Percentiles rank a stretch among this genome's conserved stretches.
Conservation (phyloP, 2,113 vertebrate genomes). For the Hippoglossus stenolepis region DNA sequence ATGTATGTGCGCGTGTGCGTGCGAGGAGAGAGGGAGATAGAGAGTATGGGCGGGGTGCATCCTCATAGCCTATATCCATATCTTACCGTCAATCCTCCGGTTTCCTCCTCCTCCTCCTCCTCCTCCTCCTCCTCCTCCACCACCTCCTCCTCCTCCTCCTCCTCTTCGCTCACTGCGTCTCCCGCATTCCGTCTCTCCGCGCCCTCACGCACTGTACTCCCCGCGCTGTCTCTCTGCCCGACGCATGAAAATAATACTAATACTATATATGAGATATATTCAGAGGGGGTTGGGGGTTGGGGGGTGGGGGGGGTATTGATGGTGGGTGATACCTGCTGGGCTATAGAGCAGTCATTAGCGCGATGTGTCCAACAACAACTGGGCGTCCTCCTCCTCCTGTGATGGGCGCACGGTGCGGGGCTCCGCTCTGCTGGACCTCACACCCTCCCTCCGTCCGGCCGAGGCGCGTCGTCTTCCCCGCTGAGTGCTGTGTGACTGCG, state of each 20-base stretch:
- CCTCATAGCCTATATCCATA: constrained; percentile 69
- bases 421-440: constrained; percentile 63
- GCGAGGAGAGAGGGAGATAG: constrained; percentile 4
- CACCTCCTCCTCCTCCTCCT: constrained; percentile 63
- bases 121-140: constrained; percentile 66
- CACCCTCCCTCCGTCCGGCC: constrained; percentile 72
- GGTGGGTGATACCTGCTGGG: constrained; percentile 29
- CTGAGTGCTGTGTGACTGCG: constrained; percentile 70
- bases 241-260: constrained; percentile 61
- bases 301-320: too few species aligned
- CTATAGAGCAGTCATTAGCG: constrained; percentile 58
- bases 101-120: constrained; percentile 32
- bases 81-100: constrained; percentile 79
- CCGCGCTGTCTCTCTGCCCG: constrained; percentile 49
- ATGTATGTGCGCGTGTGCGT: constrained; percentile 43
- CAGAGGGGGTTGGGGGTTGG: neutral
- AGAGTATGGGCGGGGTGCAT: constrained; percentile 65
- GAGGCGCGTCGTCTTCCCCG: constrained; percentile 75
- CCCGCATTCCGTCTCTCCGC: constrained; percentile 73
- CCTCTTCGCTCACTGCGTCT: constrained; percentile 75
- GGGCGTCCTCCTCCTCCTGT: constrained; percentile 72
- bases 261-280: neutral
- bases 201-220: constrained; percentile 67
- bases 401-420: constrained; percentile 41
- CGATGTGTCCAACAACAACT: constrained; percentile 65